phyloP scores from a whole-genome alignment of 2,888 invertebrate species.

The Sipha maydis region DNA sequence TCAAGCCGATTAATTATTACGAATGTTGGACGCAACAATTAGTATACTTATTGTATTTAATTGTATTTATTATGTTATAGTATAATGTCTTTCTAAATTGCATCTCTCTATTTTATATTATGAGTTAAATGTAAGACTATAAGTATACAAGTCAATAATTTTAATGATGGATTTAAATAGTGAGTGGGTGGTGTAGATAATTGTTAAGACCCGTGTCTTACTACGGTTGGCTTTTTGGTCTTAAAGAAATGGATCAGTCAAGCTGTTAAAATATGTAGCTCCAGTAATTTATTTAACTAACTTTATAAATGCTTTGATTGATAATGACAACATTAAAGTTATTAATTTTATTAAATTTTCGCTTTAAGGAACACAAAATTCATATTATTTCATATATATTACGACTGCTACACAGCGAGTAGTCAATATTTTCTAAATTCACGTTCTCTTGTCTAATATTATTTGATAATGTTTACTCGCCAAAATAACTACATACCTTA shows the following conservation, averaged over 20 bases:
- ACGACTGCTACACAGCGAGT: neutral
- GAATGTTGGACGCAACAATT: slow-evolving; percentile 26
- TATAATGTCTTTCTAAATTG: no score
- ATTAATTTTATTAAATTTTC: slow-evolving; percentile 3
- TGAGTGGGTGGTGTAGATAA: neutral
- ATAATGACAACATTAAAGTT: slow-evolving; percentile 4
- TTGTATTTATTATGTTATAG: no score
- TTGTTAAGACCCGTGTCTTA: neutral
- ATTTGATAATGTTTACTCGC: slow-evolving; percentile 1
- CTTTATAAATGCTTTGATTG: neutral
- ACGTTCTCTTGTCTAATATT: slow-evolving; percentile 12
- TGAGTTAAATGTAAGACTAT: neutral
- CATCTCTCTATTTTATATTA: neutral
- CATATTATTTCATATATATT: neutral
- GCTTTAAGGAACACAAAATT: neutral
- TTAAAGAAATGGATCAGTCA: neutral
- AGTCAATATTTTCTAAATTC: neutral
- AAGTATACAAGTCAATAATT: neutral
- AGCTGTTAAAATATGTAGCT: neutral
- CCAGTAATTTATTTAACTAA: neutral
- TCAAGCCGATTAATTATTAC: neutral
- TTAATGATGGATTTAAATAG: neutral
- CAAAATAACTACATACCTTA: neutral
- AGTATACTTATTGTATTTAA: no score
- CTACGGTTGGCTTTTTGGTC: neutral